Percentiles rank a stretch among this genome's conserved stretches.
These are phyloP conservation scores for Siniperca undulata DNA, from an alignment of 2,797 vertebrate genomes.

Conservation along the genomic window DNA sequence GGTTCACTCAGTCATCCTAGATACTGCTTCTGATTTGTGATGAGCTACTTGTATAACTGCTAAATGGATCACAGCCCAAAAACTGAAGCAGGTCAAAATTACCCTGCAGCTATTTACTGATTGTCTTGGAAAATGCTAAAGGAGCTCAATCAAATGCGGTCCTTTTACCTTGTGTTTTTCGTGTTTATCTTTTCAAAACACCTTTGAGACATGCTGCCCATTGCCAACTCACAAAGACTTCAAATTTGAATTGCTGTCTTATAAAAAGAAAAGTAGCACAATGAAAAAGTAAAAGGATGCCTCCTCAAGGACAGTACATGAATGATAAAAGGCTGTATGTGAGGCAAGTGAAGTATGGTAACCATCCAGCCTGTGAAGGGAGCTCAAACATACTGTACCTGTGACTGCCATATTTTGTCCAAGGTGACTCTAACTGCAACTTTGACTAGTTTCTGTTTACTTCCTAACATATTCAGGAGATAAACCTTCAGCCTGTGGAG, in stretches of 20 bases:
- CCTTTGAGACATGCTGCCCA: conserved; percentile 41
- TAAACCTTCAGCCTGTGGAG: conserved; percentile 30
- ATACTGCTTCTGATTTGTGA: conserved; percentile 40
- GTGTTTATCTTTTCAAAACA: conserved; percentile 65
- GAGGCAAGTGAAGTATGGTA: conserved; percentile 41
- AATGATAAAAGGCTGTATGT: conserved; percentile 55
- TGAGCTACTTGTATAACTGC: conserved; percentile 25
- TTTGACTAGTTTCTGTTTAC: conserved; percentile 41
- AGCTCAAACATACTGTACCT: conserved; percentile 34
- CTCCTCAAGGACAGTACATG: conserved; percentile 63
- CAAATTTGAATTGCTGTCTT: conserved; percentile 49
- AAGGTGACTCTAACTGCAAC: conserved; percentile 61
- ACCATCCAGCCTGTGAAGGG: conserved; percentile 44
- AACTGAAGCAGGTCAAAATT: conserved; percentile 32
- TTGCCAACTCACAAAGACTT: conserved; percentile 35
- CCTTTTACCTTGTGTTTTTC: conserved; percentile 25
- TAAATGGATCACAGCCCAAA: conserved; percentile 39
- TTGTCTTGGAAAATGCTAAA: conserved; percentile 40
- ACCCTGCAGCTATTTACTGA: conserved; percentile 40
- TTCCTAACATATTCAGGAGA: conserved; percentile 25
- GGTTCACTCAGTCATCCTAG: conserved; percentile 26
- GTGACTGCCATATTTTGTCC: conserved; percentile 32
- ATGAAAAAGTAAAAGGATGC: conserved; percentile 58
- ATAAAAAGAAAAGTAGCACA: conserved; percentile 43
- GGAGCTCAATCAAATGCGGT: conserved; percentile 25